Evolutionary conservation across 1,140 invertebrate genomes (phyloP).

Genomic region (Papilio helenus): DNA sequence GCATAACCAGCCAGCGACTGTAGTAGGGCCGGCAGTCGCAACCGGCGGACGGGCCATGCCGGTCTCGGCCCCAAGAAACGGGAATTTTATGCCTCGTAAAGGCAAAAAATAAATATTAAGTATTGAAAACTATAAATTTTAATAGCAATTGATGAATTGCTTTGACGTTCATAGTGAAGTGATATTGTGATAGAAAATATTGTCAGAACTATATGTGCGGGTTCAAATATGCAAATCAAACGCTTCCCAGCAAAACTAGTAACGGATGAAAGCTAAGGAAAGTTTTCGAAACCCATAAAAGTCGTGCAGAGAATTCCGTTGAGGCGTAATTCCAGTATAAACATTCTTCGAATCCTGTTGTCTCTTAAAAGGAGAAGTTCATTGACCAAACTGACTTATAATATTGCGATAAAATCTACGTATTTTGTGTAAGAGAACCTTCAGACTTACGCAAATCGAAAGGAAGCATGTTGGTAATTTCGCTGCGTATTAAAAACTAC

Average conservation of each 20-base stretch:
- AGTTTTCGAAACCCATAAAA: slow-evolving; percentile 43
- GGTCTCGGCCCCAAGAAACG: slow-evolving; percentile 46
- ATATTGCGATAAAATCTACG: background rate
- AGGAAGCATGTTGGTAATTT: slow-evolving; percentile 46
- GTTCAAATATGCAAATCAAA: background rate
- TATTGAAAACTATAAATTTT: background rate
- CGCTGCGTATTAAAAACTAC: slow-evolving; percentile 40
- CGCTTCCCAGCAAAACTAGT: slow-evolving; percentile 9
- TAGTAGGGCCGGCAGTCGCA: slow-evolving; percentile 54
- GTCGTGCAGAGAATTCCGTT: slow-evolving; percentile 30
- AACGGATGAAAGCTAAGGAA: slow-evolving; percentile 45
- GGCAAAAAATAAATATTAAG: background rate
- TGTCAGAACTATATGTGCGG: background rate
- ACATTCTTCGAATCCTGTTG: slow-evolving; percentile 26
- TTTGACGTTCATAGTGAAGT: background rate
- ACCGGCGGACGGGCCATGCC: slow-evolving; percentile 53
- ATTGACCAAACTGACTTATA: slow-evolving; percentile 4
- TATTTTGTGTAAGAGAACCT: slow-evolving; percentile 44
- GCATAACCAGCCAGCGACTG: slow-evolving; percentile 62
- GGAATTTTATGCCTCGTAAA: slow-evolving; percentile 1
- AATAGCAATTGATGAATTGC: background rate
- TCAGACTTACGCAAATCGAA: slow-evolving; percentile 52
- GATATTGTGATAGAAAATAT: background rate
- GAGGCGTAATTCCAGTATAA: slow-evolving; percentile 21
- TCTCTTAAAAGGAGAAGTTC: slow-evolving; percentile 1